Evolutionary conservation across 2,888 invertebrate species (phyloP).

Genomic region (Chaetogeoica ovagalla): DNA sequence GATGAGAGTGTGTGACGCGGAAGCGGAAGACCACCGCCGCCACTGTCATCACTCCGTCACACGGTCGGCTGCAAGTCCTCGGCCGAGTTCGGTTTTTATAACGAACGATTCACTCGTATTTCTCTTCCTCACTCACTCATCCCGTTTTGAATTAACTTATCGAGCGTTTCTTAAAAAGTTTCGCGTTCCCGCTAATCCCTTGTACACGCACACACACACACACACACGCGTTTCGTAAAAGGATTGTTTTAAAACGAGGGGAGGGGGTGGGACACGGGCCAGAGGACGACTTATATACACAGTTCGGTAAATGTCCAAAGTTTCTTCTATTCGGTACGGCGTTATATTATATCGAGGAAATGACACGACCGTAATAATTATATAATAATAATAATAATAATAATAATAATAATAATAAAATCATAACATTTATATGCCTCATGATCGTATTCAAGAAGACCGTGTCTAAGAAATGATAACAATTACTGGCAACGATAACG

Average conservation of each 20-base stretch:
- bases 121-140: not conserved
- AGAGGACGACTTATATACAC: not conserved
- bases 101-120: conserved; percentile 32
- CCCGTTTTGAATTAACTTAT: conserved; percentile 35
- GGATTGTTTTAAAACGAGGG: conserved; percentile 10
- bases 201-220: not conserved
- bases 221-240: not conserved
- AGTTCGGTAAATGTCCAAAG: conserved; percentile 34
- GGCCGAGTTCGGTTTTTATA: not conserved
- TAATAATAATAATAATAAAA: too few relatives aligned
- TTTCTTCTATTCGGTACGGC: conserved; percentile 4
- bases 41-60: too few relatives aligned
- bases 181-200: not conserved
- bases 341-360: not conserved
- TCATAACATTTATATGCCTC: too few relatives aligned
- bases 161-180: conserved; percentile 18
- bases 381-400: not conserved
- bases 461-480: too few relatives aligned
- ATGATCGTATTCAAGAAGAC: too few relatives aligned
- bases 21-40: too few relatives aligned
- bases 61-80: too few relatives aligned
- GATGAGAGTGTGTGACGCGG: too few relatives aligned
- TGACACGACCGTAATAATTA: conserved; percentile 1
- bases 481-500: too few relatives aligned
- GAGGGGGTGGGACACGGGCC: not conserved